phyloP scores from a whole-genome alignment of 2,888 invertebrate genomes.

The Mycalesis mineus region DNA sequence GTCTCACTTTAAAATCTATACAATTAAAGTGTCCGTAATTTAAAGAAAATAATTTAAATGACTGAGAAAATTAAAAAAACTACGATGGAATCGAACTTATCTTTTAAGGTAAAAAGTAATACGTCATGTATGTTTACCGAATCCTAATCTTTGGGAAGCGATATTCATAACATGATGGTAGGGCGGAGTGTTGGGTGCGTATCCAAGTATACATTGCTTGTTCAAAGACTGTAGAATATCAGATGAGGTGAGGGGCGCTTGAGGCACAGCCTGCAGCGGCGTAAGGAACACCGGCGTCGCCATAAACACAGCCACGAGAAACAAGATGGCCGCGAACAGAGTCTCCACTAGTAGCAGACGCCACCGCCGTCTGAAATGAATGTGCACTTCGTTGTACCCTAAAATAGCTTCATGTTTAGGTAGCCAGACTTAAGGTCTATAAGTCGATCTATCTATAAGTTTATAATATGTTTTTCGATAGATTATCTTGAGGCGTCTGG shows the following conservation, averaged over 20 bases:
- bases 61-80: too few relatives aligned
- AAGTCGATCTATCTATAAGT: too few relatives aligned
- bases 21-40: too few relatives aligned
- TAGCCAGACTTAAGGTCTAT: too few relatives aligned
- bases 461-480: too few relatives aligned
- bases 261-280: conserved; percentile 48
- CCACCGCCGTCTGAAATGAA: conserved; percentile 53
- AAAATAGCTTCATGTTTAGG: too few relatives aligned
- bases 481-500: too few relatives aligned
- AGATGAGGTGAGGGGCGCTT: conserved; percentile 37
- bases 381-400: too few relatives aligned
- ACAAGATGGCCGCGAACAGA: conserved; percentile 41
- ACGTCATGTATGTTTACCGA: conserved; percentile 37
- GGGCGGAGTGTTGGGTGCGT: conserved; percentile 43
- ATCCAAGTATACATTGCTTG: conserved; percentile 47
- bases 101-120: too few relatives aligned
- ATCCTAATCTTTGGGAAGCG: conserved; percentile 39
- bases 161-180: conserved; percentile 44
- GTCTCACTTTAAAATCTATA: too few relatives aligned
- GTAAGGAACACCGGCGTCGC: conserved; percentile 62
- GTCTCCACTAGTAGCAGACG: conserved; percentile 43
- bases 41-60: too few relatives aligned
- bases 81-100: too few relatives aligned
- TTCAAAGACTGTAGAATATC: conserved; percentile 45
- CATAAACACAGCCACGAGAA: conserved; percentile 42